Base-by-base conservation (phyloP, 2,113 vertebrate genomes). In the Machaerirhynchus nigripectus region DNA sequence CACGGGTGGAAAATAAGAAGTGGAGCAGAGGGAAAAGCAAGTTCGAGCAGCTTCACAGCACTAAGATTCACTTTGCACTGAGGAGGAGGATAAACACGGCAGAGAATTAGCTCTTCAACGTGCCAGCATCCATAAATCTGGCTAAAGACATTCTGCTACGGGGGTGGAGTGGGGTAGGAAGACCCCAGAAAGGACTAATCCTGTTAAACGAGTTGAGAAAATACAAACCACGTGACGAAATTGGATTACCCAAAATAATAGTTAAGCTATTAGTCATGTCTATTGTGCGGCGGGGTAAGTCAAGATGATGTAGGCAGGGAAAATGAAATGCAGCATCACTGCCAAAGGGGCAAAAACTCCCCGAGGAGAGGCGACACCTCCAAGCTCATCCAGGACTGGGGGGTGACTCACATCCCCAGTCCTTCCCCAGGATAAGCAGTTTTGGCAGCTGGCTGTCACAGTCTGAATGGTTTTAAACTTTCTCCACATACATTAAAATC, bases 201-300 rank as follows among this genome's bases (percentile, higher is more conserved):
- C 90, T 35, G 4, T 93, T 93, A 95, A 92, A 92, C 0, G 15
- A 87, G 33, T 93, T 84, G 78, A 92, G 81, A 77, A 76, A 84
- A 84, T 64, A 60, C 49, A 83, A 64, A 44, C 67, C 90, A 82
- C 68, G 47, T 83, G 89, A 89, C 15, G 37, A 84, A 96, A 96
- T 89, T 93, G 93, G 95, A 96, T 97, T 96, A 95, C 61, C 67
- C 75, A 40, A 83, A 95, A 95, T 85, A 95, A 96, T 87, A 61
- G 91, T 73, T 49, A 84, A 82, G 79, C 93, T 94, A 53, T 96
- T 94, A 94, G 93, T 88, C 85, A 84, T 14, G 76, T 93, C 92
- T 94, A 0, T 96, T 92, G 90, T 90, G 84, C 20, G 11, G 40
- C 2, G 0, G 84, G 68, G n/a, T 44, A 87, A 89, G 92, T 77